Base-by-base conservation (phyloP, 1,140 invertebrate species). In the Drosophila elegans region DNA sequence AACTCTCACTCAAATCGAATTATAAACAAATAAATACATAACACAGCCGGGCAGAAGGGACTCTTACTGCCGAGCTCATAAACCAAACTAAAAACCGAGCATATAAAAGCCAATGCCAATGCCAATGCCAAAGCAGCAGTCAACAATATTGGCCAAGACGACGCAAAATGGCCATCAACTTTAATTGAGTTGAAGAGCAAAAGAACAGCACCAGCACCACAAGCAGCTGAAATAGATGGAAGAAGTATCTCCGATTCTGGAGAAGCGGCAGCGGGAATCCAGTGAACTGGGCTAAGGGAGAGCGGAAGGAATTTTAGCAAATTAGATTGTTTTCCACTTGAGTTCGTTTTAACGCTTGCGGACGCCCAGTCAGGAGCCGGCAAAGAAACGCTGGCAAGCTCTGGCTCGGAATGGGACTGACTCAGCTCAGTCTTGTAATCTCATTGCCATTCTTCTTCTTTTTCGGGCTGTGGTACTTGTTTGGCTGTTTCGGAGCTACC, bases 291-390 rank as follows among this genome's bases (percentile, higher is more conserved):
- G 57, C 44, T 34, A 9, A 21, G 45, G 56, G 64, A 74, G 56
- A 86, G 83, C 83, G 83, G 84, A 88, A 83, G 83, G 80, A 88
- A 88, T 88, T 89, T 88, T 89, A 91, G 90, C 80, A 91, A 91
- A 91, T 91, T 91, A 91, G 88, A 91, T 91, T 91, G 89, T 91
- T 91, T 91, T 91, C 89, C 89, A 91, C 89, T 91, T 91, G 89
- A 91, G 84, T 91, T 91, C 89, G 84, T 85, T 91, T 91, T 90
- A 90, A 82, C 80, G 89, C 80, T 88, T 77, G 66, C 72, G 53
- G 72, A 52, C 64, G 57, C 55, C 56, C 66, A 54, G 49, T 55
- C 66, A 67, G 48, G 41, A 76, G 45, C 48, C 59, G 29, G 27
- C 45, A 16, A 48, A 32, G 16, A 21, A 21, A 1, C 16, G 16